Evolutionary conservation across 1,140 invertebrate species (phyloP).

Genomic region (Hirudo medicinalis): DNA sequence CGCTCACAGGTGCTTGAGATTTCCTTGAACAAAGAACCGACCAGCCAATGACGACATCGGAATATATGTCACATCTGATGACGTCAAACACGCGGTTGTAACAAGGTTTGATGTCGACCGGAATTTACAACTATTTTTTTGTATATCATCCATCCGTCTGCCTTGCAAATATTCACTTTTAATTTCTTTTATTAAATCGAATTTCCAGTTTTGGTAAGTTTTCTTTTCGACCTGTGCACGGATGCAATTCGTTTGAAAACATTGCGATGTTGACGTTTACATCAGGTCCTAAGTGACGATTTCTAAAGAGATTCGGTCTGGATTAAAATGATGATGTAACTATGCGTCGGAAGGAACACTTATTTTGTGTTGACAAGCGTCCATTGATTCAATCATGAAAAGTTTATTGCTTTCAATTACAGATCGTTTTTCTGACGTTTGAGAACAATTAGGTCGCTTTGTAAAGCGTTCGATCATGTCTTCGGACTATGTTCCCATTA

Average conservation of each 20-base stretch:
- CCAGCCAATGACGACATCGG: no score
- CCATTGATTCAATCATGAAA: no score
- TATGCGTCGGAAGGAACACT: no score
- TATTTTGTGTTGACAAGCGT: no score
- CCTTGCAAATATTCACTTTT: not conserved
- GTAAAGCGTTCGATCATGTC: not conserved
- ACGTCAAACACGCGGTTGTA: conserved; percentile 10
- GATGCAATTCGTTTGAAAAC: not conserved
- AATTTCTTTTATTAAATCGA: not conserved
- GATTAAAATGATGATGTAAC: no score
- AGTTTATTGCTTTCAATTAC: no score
- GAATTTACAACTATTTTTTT: not conserved
- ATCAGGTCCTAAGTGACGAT: not conserved
- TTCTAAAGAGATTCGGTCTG: not conserved
- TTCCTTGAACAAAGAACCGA: no score
- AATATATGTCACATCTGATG: conserved; percentile 6
- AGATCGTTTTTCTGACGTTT: not conserved
- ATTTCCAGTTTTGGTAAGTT: conserved; percentile 2
- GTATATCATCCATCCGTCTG: not conserved
- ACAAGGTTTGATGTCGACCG: conserved; percentile 1
- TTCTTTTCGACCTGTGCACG: not conserved
- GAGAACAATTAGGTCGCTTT: not conserved
- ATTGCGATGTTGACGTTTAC: conserved; percentile 5
- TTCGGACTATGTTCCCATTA: not conserved
- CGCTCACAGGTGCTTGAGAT: no score